phyloP scores from a whole-genome alignment of 2,113 vertebrate genomes.

The Leucoraja erinaceus region DNA sequence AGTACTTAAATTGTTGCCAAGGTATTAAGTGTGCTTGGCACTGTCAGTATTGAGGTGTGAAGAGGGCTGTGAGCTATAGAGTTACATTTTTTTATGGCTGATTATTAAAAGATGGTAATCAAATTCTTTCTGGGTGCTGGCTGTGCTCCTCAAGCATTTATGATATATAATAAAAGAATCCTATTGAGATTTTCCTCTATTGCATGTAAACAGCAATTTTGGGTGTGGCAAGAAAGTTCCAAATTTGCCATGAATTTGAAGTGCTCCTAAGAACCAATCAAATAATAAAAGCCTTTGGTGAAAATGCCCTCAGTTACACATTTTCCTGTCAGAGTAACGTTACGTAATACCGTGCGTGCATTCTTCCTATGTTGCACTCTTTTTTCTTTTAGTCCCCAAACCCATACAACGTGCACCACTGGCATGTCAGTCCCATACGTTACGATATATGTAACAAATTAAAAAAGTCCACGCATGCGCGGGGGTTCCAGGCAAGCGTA shows the following conservation, averaged over 20 bases:
- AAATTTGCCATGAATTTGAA: neutral
- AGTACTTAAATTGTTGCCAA: neutral
- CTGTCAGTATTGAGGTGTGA: neutral
- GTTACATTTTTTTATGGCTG: constrained; percentile 20
- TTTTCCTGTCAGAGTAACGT: neutral
- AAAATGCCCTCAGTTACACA: neutral
- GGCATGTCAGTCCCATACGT: too few relatives aligned
- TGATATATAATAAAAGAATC: neutral
- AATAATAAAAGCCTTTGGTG: neutral
- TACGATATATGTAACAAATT: too few relatives aligned
- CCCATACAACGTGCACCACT: too few relatives aligned
- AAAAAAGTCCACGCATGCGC: too few relatives aligned
- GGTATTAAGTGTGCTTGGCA: neutral
- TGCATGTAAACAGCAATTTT: neutral
- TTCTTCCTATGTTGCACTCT: neutral
- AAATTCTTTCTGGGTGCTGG: constrained; percentile 6
- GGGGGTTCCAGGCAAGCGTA: too few relatives aligned
- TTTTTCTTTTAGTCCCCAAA: too few relatives aligned
- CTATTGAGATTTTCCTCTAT: neutral
- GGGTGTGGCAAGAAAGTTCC: neutral
- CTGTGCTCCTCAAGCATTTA: neutral
- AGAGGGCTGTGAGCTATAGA: neutral
- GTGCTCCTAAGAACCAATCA: neutral
- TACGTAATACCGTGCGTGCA: neutral
- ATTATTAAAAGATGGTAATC: neutral